Evolutionary conservation across 2,888 invertebrate species (phyloP), one percentile per base, ranked within the genome.

Genomic region (Apocheima hispidaria): DNA sequence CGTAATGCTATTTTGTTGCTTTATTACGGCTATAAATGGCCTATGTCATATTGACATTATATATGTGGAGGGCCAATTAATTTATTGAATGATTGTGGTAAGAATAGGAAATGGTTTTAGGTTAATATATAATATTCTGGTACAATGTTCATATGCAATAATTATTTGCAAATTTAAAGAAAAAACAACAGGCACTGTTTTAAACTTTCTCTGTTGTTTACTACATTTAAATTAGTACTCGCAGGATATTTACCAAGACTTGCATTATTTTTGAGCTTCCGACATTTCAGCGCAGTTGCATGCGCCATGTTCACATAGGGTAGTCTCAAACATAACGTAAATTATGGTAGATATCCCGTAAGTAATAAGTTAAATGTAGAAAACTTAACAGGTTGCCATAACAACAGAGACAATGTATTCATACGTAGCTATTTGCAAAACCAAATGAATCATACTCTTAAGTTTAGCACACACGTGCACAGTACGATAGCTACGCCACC

Each of bases 1-100:
- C 64, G 67, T 69, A 72, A 28, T 60, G 69, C 38, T 66, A 69
- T 68, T 70, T 69, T 72, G 68, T 71, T 69, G 66, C 61, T 63
- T 61, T 61, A 58, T 67, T 60, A 44, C 28, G 12, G 57, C 63
- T 58, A 66, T 63, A 52, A 66, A n/a, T 20, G 57, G 43, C 50
- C 43, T 53, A 50, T 54, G 53, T 23, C 36, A 46, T 53, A 51
- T 55, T 52, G 49, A 46, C 12, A 28, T 30, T 40, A 33, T 36
- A 43, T 49, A 53, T n/a, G n/a, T n/a, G n/a, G 48, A 48, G 35
- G 35, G 33, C 41, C 48, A 62, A 57, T 57, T 57, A 35, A 57
- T 53, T 62, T 57, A 48, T 21, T 46, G 55, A 61, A 61, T 41
- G 48, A 41, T 41, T 20, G 7, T 33, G 12, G 33, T 40, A 23